phyloP scores from a whole-genome alignment of 2,888 invertebrate genomes.

The Brachyopa scutellaris region DNA sequence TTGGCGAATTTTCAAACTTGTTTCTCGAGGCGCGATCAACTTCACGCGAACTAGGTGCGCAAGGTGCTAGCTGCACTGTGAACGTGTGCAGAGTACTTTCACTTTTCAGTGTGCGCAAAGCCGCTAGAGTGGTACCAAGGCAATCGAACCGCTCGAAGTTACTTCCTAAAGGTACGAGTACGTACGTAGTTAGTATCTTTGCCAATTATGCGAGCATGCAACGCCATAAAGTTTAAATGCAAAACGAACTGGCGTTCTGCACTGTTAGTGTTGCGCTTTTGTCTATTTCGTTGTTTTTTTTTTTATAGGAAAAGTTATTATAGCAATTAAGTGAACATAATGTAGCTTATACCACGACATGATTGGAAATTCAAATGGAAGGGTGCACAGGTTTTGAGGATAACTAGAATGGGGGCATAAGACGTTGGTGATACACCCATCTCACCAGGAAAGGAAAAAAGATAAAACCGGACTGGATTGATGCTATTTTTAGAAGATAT shows the following conservation, averaged over 20 bases:
- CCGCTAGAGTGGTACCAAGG: constrained; percentile 30
- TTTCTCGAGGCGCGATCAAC: constrained; percentile 34
- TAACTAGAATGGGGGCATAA: no score
- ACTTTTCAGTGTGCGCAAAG: constrained; percentile 42
- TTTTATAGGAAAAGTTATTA: constrained; percentile 34
- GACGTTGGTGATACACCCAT: no score
- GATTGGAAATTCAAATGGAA: constrained; percentile 3
- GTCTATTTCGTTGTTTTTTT: neutral
- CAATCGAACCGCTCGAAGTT: constrained; percentile 26
- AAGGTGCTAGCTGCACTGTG: constrained; percentile 54
- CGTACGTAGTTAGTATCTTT: constrained; percentile 26
- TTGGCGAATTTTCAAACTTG: constrained; percentile 52
- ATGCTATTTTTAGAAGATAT: no score
- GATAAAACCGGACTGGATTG: no score
- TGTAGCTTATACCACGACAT: constrained; percentile 37
- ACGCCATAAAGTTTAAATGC: constrained; percentile 45
- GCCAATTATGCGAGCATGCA: constrained; percentile 63
- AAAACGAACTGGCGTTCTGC: constrained; percentile 26
- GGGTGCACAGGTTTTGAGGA: no score
- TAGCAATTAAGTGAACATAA: constrained; percentile 50
- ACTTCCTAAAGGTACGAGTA: constrained; percentile 64
- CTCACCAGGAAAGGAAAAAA: no score
- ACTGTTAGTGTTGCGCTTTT: constrained; percentile 25
- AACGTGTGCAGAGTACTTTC: constrained; percentile 52
- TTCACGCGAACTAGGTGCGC: constrained; percentile 33